These are phyloP conservation scores for Euphydryas editha DNA, from an alignment of 2,888 invertebrate species.

Conservation along the genomic window DNA sequence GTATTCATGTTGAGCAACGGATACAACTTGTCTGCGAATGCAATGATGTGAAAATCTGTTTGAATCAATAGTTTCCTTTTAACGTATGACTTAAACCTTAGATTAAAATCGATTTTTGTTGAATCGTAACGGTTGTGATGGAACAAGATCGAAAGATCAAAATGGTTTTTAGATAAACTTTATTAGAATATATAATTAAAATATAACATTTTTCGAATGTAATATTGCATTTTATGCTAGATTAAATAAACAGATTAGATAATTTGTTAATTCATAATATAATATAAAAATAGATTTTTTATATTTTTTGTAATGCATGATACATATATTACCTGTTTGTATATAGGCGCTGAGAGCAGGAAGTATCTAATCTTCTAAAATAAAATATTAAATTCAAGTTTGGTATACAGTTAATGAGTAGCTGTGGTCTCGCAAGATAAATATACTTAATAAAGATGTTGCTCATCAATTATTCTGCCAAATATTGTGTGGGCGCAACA, in stretches of 20 bases:
- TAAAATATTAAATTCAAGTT: slow-evolving; percentile 3
- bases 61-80: slow-evolving; percentile 3
- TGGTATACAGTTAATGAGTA: slow-evolving; percentile 30
- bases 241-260: too few relatives aligned
- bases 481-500: slow-evolving; percentile 32
- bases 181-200: not conserved
- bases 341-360: not conserved
- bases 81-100: not conserved
- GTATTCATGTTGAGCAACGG: slow-evolving; percentile 76
- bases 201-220: too few relatives aligned
- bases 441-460: slow-evolving; percentile 33
- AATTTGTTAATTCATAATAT: too few relatives aligned
- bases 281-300: too few relatives aligned
- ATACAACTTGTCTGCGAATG: slow-evolving; percentile 64
- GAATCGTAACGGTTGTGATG: not conserved
- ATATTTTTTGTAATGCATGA: too few relatives aligned
- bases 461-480: slow-evolving; percentile 33
- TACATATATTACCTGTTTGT: not conserved
- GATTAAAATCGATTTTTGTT: not conserved
- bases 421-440: slow-evolving; percentile 23
- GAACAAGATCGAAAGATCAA: not conserved
- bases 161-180: not conserved
- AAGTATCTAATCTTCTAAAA: slow-evolving; percentile 11
- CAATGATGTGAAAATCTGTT: slow-evolving; percentile 27
- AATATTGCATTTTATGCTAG: too few relatives aligned